These are phyloP conservation scores for Drosophila anceps DNA, from an alignment of 2,888 invertebrate genomes.

Conservation along the genomic window DNA sequence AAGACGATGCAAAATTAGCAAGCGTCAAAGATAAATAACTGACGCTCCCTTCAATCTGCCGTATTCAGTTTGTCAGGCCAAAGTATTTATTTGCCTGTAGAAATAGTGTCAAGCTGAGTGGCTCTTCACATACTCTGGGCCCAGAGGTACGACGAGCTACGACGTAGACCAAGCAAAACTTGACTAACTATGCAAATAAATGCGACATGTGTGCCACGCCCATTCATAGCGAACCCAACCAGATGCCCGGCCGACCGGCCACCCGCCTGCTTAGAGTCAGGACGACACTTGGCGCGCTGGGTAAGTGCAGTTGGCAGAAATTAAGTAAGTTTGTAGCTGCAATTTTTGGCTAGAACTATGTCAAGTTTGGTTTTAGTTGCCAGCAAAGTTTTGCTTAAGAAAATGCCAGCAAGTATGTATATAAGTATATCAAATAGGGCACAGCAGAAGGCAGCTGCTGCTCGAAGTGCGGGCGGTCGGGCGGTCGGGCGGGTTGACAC, in stretches of 20 bases:
- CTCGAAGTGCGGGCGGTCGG: neutral
- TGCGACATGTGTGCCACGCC: conserved; percentile 64
- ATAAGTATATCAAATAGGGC: conserved; percentile 73
- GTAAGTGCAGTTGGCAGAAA: conserved; percentile 79
- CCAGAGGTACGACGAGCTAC: neutral
- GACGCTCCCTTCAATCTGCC: neutral
- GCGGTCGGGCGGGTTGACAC: conserved; percentile 1
- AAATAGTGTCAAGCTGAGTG: conserved; percentile 76
- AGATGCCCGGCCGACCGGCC: neutral
- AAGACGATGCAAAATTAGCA: conserved; percentile 66
- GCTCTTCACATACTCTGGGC: conserved; percentile 59
- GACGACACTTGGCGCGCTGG: conserved; percentile 68
- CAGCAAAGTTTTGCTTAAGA: conserved; percentile 78
- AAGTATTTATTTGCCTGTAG: conserved; percentile 71
- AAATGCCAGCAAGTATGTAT: conserved; percentile 62
- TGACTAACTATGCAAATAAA: conserved; percentile 79
- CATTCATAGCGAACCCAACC: conserved; percentile 1
- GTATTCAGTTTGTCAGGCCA: conserved; percentile 19
- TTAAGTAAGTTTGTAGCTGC: conserved; percentile 81
- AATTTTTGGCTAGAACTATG: conserved; percentile 80
- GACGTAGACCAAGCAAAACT: conserved; percentile 49
- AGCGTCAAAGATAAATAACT: conserved; percentile 79
- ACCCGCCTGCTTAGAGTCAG: conserved; percentile 12
- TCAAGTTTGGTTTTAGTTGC: conserved; percentile 81
- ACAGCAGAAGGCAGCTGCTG: neutral